phyloP scores from a whole-genome alignment of 1,140 invertebrate genomes.

The Lasioglossum albipes region DNA sequence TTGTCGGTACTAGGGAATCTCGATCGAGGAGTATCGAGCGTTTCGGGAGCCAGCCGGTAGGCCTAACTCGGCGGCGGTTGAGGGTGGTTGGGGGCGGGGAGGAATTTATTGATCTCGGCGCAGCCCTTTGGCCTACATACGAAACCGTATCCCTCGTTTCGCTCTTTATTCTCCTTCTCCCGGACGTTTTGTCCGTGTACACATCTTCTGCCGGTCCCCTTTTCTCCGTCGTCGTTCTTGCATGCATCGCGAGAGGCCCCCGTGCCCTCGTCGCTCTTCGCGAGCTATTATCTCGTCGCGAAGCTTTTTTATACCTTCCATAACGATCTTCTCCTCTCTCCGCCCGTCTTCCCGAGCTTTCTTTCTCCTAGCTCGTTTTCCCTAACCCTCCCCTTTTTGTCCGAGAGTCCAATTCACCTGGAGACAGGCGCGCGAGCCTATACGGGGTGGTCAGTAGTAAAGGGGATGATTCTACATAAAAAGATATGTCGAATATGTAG shows the following conservation, averaged over 20 bases:
- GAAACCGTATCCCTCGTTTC: slow-evolving; percentile 51
- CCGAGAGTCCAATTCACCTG: slow-evolving; percentile 27
- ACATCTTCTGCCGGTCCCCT: slow-evolving; percentile 21
- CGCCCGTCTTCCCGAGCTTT: slow-evolving; percentile 35
- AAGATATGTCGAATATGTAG: too few relatives aligned
- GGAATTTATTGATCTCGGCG: slow-evolving; percentile 62
- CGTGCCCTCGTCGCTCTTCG: slow-evolving; percentile 17
- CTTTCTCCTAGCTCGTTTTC: slow-evolving; percentile 41
- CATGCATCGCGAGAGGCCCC: slow-evolving; percentile 24
- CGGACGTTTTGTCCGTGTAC: slow-evolving; percentile 34
- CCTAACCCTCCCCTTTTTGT: not conserved
- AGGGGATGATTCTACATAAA: too few relatives aligned
- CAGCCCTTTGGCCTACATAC: slow-evolving; percentile 70
- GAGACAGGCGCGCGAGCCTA: not conserved
- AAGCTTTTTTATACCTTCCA: slow-evolving; percentile 41
- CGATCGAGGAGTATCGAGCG: not conserved
- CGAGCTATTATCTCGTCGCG: slow-evolving; percentile 51
- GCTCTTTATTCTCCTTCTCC: slow-evolving; percentile 36
- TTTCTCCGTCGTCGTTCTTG: slow-evolving; percentile 32
- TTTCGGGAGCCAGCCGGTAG: not conserved
- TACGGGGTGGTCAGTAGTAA: too few relatives aligned
- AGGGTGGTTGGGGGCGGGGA: slow-evolving; percentile 15
- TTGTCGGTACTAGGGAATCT: too few relatives aligned
- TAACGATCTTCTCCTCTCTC: slow-evolving; percentile 44
- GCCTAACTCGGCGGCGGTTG: slow-evolving; percentile 37